Base-by-base conservation (phyloP, 2,113 vertebrate genomes). In the Sisor rabdophorus region DNA sequence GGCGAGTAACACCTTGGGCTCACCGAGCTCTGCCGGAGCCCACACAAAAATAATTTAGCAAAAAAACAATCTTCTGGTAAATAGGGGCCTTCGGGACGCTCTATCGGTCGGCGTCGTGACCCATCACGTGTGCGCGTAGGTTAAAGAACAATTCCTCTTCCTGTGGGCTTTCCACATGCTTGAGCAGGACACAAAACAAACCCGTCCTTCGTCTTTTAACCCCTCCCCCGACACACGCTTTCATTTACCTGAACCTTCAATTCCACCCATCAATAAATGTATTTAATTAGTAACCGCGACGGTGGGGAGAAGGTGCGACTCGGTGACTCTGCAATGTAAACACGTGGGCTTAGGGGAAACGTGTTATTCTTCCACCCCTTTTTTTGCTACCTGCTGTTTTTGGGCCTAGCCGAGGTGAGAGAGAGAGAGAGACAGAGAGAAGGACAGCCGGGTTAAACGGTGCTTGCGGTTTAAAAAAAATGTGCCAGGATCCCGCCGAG, bases 51-150 rank as follows among this genome's bases (percentile, higher is more conserved):
- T n/a, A n/a, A n/a, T n/a, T n/a, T n/a, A n/a, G n/a, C n/a, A n/a
- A n/a, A n/a, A n/a, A n/a, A n/a, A n/a, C n/a, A n/a, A n/a, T n/a
- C n/a, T n/a, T n/a, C n/a, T n/a, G n/a, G n/a, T n/a, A n/a, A n/a
- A 13, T 24, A 15, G 24, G 68, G 76, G 67, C 76, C 86, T 87
- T 95, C 93, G 95, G 95, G 95, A 97, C 95, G 92, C 85, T 88
- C 93, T 93, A 96, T 97, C 97, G 96, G 96, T 96, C 93, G 94
- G 89, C 91, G 91, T 90, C 91, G 91, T 94, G 93, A 97, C 98
- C 96, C 95, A 98, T 98, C 89, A 92, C n/a, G n/a, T 92, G 87
- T 84, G 84, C 75, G 84, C 75, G 81, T 88, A 88, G 95, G 94
- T 93, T 93, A 94, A 83, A 88, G 94, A 93, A 90, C 91, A 93